Evolutionary conservation across 2,888 invertebrate genomes (phyloP).

Genomic region (Odontothrips loti): DNA sequence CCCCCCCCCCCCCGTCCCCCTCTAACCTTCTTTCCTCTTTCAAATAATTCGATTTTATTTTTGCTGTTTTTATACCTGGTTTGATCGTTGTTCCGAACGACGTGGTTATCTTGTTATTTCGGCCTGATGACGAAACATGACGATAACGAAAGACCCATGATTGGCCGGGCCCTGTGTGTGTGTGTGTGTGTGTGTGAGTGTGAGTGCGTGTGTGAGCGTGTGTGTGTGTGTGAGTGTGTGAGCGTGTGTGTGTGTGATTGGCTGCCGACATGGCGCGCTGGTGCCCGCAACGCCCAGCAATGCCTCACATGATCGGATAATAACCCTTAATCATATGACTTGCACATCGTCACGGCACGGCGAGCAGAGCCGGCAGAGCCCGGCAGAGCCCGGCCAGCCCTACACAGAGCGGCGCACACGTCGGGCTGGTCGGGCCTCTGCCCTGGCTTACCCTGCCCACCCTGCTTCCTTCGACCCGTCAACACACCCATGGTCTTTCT

Average conservation of each 20-base stretch:
- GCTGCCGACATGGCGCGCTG: background rate
- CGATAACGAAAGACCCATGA: too few relatives aligned
- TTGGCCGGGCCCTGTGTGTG: too few relatives aligned
- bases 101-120: too few relatives aligned
- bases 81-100: too few relatives aligned
- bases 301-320: constrained; percentile 15
- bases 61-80: too few relatives aligned
- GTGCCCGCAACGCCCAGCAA: background rate
- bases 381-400: background rate
- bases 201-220: too few relatives aligned
- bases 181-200: too few relatives aligned
- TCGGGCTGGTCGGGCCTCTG: background rate
- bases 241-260: background rate
- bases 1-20: constrained; percentile 29
- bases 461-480: background rate
- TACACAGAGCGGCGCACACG: too few relatives aligned
- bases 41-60: constrained; percentile 32
- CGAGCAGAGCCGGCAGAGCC: background rate
- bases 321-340: constrained; percentile 20
- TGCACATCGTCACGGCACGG: background rate
- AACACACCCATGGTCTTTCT: background rate
- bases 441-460: background rate
- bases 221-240: too few relatives aligned
- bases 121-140: too few relatives aligned
- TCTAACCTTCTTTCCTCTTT: constrained; percentile 33